Base-by-base conservation (phyloP, 2,888 invertebrate genomes). In the Augochlorella aurata region DNA sequence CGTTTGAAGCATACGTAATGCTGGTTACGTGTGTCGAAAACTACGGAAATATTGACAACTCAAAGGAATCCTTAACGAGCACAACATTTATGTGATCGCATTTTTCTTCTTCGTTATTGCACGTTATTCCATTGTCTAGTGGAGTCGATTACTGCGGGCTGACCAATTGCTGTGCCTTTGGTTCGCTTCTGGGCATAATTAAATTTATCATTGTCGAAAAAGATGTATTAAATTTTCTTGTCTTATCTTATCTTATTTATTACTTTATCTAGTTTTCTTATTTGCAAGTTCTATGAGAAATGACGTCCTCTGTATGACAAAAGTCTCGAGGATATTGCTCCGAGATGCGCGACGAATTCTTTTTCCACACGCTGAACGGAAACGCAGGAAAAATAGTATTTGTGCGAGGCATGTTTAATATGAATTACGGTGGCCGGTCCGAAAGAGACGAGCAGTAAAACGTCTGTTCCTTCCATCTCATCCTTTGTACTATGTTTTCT, bases 1-100 rank as follows among this genome's bases (percentile, higher is more conserved):
- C 73, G 49, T 50, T 63, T n/a, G 63, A 73, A n/a, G 63, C 73
- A 72, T 72, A 61, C 71, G 47, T 61, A 71, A 71, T 52, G 52
- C 18, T 29, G 1, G 18, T 9, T 63, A 63, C 63, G 63, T 38
- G 63, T 63, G 63, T 63, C 18, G 38, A 38, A 63, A 63, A 38
- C 29, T 38, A 38, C 29, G 1, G 3, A 29, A 18, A 38, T 61
- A 16, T 29, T 63, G 29, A 1, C 16, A 29, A 63, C 61, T 16
- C 61, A 18, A 16, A 63, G 29, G 18, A 16, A 38, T 18, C 29
- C 18, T 29, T 29, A 61, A 61, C 9, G 29, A 18, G 61, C 16
- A 24, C 54, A 12, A 21, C 24, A 24, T 24, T 24, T 24, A 58
- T 5, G 7, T 58, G 24, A 21, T 7, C 2, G 24, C 21, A 58